phyloP scores from a whole-genome alignment of 2,113 vertebrate species.

The Phaethon lepturus region DNA sequence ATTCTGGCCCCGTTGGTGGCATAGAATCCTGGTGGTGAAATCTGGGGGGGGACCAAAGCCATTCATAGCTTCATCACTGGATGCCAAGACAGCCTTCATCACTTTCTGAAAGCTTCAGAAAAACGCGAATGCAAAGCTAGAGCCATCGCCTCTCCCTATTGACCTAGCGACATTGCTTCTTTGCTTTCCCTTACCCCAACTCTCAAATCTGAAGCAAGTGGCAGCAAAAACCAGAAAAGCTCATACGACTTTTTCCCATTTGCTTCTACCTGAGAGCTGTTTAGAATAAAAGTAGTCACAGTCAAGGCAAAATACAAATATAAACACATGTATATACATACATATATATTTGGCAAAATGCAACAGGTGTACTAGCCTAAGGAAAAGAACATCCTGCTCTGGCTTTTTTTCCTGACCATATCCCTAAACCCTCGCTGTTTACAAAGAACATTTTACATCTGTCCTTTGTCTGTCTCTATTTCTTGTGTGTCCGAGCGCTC shows the following conservation, averaged over 20 bases:
- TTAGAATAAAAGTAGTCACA: not conserved
- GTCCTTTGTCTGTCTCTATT: not conserved
- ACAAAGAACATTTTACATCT: not conserved
- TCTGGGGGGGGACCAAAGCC: constrained; percentile 1
- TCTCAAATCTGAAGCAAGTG: constrained; percentile 1
- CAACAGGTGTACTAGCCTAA: not conserved
- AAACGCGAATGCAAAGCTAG: constrained; percentile 57
- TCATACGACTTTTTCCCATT: not conserved
- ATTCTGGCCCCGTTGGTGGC: not conserved
- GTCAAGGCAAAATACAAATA: not conserved
- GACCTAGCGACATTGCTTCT: constrained; percentile 43
- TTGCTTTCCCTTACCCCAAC: constrained; percentile 10
- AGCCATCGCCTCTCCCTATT: not conserved
- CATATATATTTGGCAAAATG: not conserved
- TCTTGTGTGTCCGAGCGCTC: not conserved
- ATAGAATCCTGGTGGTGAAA: not conserved
- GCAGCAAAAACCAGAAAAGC: not conserved
- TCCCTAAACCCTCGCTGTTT: not conserved
- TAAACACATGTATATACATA: not conserved
- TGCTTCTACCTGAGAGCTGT: not conserved
- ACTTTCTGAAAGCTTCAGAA: constrained; percentile 64
- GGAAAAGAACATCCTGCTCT: not conserved
- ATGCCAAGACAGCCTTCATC: not conserved
- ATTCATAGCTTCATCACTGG: not conserved
- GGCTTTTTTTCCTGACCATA: not conserved